Evolutionary conservation across 2,888 invertebrate genomes (phyloP), one percentile per base, ranked within the genome.

Genomic region (Yponomeuta evonymella): DNA sequence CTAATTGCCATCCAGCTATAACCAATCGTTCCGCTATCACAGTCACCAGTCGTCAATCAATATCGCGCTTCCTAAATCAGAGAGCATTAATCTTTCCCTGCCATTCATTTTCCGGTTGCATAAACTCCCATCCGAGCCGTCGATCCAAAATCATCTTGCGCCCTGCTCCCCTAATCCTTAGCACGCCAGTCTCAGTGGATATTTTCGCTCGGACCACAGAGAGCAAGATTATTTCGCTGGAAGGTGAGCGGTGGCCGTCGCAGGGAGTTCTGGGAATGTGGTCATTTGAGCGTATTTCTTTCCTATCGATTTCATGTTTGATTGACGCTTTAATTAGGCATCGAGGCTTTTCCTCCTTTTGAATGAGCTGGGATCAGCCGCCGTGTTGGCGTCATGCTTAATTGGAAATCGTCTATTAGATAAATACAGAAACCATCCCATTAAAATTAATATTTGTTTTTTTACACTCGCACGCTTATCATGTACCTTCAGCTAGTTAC

Each of bases 81-180:
- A 9, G 67, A 48, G 36, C 67, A 67, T 67, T 48, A 67, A 67
- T 67, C 67, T 67, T 43, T 48, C 12, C 67, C 48, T 48, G 48
- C 43, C 48, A 67, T 67, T 67, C 67, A 23, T 67, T 67, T 67
- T 67, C 67, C 23, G n/a, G 4, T 43, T 67, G 67, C 67, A 67
- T 67, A 67, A 66, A 67, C 67, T 67, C 10, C 9, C 30, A 65
- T 30, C 33, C 65, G 33, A 65, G 29, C 23, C 11, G 65, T 65
- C 65, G 23, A 9, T 58, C 51, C 51, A 58, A 58, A 58, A 58
- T 58, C 15, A 58, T 58, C 51, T 58, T 15, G 12, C 15, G 51
- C 15, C 51, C 9, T 43, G 43, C 43, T 43, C 43, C 8, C 43
- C 5, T 43, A 43, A 8, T 43, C 43, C 43, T 43, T 43, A 43